phyloP scores from a whole-genome alignment of 2,113 vertebrate species.

The Zosterops lateralis region DNA sequence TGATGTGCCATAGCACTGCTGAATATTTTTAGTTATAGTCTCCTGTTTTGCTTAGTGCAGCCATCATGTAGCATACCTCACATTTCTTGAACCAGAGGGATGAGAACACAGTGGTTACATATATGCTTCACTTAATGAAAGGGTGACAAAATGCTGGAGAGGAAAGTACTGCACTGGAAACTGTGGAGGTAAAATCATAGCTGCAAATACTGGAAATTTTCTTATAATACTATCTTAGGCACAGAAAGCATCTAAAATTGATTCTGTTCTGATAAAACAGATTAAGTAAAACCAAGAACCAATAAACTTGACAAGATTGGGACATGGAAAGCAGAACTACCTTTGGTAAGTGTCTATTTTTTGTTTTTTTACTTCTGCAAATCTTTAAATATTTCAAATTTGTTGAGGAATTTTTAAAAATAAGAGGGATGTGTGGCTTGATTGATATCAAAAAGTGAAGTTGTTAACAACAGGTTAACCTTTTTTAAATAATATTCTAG shows the following conservation, averaged over 20 bases:
- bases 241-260: background rate
- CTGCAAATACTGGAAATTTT: background rate
- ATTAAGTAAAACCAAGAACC: background rate
- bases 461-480: background rate
- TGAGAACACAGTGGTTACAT: background rate
- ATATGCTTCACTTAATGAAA: background rate
- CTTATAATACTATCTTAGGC: background rate
- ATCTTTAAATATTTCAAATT: background rate
- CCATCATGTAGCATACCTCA: background rate
- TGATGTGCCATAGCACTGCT: background rate
- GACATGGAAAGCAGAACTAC: background rate
- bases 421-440: background rate
- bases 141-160: background rate
- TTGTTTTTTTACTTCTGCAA: background rate
- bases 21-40: background rate
- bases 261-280: slow-evolving; percentile 11
- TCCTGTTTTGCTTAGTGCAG: background rate
- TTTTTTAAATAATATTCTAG: background rate
- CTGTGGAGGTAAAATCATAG: background rate
- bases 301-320: background rate
- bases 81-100: background rate
- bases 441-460: background rate
- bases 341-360: background rate
- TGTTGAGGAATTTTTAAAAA: background rate
- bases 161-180: background rate